Evolutionary conservation across 2,113 vertebrate species (phyloP).

Genomic region (Cairina moschata): DNA sequence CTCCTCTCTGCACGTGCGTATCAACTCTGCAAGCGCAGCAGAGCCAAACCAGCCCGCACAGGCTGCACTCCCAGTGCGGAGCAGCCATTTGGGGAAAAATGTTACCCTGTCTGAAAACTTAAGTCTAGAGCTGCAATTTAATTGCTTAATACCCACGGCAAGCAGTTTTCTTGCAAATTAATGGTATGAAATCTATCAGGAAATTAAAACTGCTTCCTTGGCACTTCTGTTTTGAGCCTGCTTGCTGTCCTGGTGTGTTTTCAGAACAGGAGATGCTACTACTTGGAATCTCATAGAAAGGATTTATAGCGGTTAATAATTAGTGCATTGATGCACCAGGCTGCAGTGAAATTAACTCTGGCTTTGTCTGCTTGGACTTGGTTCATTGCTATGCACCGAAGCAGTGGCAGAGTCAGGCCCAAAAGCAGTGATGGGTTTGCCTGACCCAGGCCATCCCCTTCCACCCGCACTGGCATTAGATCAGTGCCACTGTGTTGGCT

Average conservation of each 20-base stretch:
- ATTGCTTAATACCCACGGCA: background rate
- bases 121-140: background rate
- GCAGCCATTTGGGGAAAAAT: background rate
- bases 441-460: background rate
- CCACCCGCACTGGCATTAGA: background rate
- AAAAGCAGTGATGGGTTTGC: background rate
- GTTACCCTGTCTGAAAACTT: background rate
- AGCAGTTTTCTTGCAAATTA: background rate
- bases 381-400: accelerated
- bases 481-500: background rate
- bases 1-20: background rate
- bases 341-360: conserved; percentile 21
- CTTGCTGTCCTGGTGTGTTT: background rate
- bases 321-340: conserved; percentile 5
- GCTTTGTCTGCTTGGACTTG: background rate
- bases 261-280: background rate
- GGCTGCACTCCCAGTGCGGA: background rate
- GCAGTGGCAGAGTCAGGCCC: background rate
- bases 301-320: conserved; percentile 30
- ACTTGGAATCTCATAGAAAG: background rate
- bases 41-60: background rate
- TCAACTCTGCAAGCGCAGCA: background rate
- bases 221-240: background rate
- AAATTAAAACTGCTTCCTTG: conserved; percentile 15
- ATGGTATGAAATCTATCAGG: background rate